These are phyloP conservation scores for Seira ritae DNA, from an alignment of 2,888 invertebrate species.

Conservation along the genomic window DNA sequence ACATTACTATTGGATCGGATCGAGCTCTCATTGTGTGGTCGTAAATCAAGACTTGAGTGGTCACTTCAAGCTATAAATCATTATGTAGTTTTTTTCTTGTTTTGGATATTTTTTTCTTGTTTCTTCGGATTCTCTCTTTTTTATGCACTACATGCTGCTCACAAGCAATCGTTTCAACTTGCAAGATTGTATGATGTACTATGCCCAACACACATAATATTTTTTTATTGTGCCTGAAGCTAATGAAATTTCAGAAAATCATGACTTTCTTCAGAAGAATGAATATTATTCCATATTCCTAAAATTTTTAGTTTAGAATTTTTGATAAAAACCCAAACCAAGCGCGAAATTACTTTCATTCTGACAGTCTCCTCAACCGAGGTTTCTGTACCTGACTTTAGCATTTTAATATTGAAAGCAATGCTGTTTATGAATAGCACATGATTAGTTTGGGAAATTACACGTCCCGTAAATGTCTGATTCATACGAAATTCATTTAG, in stretches of 20 bases:
- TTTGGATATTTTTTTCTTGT: constrained; percentile 44
- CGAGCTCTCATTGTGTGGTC: constrained; percentile 72
- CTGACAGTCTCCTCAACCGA: too few relatives aligned
- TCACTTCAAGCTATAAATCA: constrained; percentile 69
- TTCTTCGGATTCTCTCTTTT: constrained; percentile 34
- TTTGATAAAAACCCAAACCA: too few relatives aligned
- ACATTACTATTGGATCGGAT: constrained; percentile 31
- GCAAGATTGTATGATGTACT: not conserved
- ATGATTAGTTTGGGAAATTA: too few relatives aligned
- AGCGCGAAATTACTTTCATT: too few relatives aligned
- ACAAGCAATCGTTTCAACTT: constrained; percentile 42
- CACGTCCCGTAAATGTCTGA: too few relatives aligned
- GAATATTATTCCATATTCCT: too few relatives aligned
- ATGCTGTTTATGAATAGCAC: too few relatives aligned
- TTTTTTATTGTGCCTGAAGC: constrained; percentile 34
- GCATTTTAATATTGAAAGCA: too few relatives aligned
- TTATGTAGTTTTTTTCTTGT: constrained; percentile 57
- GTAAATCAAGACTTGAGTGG: constrained; percentile 73
- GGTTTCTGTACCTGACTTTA: too few relatives aligned
- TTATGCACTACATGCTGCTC: constrained; percentile 15
- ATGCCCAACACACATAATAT: not conserved
- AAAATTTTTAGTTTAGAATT: too few relatives aligned
- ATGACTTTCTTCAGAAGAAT: too few relatives aligned
- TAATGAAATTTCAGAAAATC: constrained; percentile 29
- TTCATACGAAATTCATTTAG: too few relatives aligned